Base-by-base conservation (phyloP, 2,888 invertebrate species). In the Petrophora chlorosata region DNA sequence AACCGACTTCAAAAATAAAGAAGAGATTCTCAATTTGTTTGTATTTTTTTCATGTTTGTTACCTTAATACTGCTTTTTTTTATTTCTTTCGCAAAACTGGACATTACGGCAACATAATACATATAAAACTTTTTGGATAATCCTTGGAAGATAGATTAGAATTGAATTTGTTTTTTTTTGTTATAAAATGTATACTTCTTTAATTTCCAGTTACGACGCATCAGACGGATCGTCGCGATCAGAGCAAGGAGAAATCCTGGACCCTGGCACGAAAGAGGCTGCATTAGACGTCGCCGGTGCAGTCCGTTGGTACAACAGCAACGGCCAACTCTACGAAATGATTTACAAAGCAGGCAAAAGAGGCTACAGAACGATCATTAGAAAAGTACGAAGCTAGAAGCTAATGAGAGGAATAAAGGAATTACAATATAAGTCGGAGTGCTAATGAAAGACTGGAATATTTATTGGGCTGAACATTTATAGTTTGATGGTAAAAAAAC, bases 161-260 rank as follows among this genome's bases (percentile, higher is more conserved):
- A n/a, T n/a, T n/a, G n/a, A n/a, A n/a, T n/a, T n/a, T n/a, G n/a
- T n/a, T n/a, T n/a, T n/a, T n/a, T n/a, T n/a, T n/a, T n/a, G n/a
- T n/a, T n/a, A 23, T 3, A 8, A 8, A 23, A 8, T 3, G 3
- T 0, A 3, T 5, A 8, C 1, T n/a, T 42, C 39, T 50, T 3
- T 32, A 28, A 13, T 51, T 80, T 80, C 16, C 79, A 91, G 91
- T 56, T 91, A 90, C 57, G 84, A 91, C 56, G 76, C 85, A 7
- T 90, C 85, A 40, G 92, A 92, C 58, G 92, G 92, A 0, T 87
- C 90, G 2, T 87, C 91, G 0, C 77, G 92, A n/a, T 80, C 90
- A 12, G 92, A 92, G 63, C 65, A 83, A 42, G 90, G 90, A 1
- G 74, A 65, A 0, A 83, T 88, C 16, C 54, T 76, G 17, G 78